A percentile compares a stretch with the other conserved stretches of the same genome.
Conservation (phyloP, 2,797 vertebrate species). For the Siniperca scherzeri region DNA sequence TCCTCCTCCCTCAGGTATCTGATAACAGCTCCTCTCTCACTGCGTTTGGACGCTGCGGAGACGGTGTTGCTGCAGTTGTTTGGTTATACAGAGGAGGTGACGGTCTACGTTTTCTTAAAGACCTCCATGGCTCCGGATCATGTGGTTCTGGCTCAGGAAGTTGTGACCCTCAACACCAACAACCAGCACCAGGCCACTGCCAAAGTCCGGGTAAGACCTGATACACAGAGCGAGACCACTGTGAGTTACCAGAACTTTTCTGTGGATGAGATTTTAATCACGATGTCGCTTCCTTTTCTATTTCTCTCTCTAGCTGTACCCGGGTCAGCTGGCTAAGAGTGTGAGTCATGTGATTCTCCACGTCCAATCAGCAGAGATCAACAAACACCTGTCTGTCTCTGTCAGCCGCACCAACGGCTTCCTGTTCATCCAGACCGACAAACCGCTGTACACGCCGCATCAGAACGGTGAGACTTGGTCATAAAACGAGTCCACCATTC, state of each 20-base stretch:
- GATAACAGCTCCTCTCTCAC: slow-evolving; percentile 88
- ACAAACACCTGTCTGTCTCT: slow-evolving; percentile 80
- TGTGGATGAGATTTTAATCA: rapidly evolving
- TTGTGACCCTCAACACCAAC: slow-evolving; percentile 78
- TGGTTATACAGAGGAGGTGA: slow-evolving; percentile 82
- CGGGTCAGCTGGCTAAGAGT: slow-evolving; percentile 77
- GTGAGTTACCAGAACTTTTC: too few species aligned
- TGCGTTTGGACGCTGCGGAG: slow-evolving; percentile 87
- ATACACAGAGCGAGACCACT: background rate
- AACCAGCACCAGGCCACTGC: slow-evolving; percentile 87
- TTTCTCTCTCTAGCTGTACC: slow-evolving; percentile 65
- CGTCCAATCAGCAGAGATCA: slow-evolving; percentile 86
- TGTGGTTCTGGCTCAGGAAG: slow-evolving; percentile 69
- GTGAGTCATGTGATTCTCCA: slow-evolving; percentile 86
- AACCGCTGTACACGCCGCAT: slow-evolving; percentile 91
- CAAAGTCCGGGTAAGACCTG: slow-evolving; percentile 84
- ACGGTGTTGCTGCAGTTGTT: slow-evolving; percentile 90
- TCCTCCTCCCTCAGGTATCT: slow-evolving; percentile 86
- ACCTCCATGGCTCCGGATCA: slow-evolving; percentile 85
- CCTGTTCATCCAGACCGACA: slow-evolving; percentile 95
- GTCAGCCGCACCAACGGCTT: slow-evolving; percentile 91
- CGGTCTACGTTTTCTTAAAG: slow-evolving; percentile 83
- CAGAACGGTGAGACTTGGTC: slow-evolving; percentile 83
- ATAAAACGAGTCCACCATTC: too few species aligned
- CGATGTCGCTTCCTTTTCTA: background rate